Evolutionary conservation across 2,113 vertebrate species (phyloP).

Genomic region (Xenopus laevis): DNA sequence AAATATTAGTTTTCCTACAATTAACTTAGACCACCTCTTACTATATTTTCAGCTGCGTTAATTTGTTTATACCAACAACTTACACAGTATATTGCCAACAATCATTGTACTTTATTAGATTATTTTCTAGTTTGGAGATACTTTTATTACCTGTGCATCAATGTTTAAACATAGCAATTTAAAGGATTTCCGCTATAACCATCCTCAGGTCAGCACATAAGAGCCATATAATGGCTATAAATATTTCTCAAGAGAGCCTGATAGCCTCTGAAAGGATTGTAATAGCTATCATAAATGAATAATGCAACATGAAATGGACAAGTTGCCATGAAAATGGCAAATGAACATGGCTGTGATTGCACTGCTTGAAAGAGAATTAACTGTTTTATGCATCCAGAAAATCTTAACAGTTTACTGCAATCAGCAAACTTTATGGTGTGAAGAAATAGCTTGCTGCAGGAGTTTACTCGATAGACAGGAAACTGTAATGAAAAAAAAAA

Average conservation of each 20-base stretch:
- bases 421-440: slow-evolving; percentile 52
- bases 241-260: slow-evolving; percentile 73
- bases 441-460: slow-evolving; percentile 43
- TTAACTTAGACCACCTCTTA: no score
- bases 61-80: background rate
- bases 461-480: slow-evolving; percentile 12
- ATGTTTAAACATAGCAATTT: slow-evolving; percentile 69
- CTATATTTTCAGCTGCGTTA: no score
- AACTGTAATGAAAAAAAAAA: slow-evolving; percentile 14
- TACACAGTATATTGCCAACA: background rate
- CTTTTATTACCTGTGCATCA: slow-evolving; percentile 63
- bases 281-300: slow-evolving; percentile 78
- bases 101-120: background rate
- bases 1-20: no score
- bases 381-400: slow-evolving; percentile 66
- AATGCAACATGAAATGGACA: slow-evolving; percentile 75
- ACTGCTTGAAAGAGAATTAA: slow-evolving; percentile 64
- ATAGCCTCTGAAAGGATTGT: slow-evolving; percentile 69
- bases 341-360: slow-evolving; percentile 67
- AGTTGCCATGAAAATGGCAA: slow-evolving; percentile 71
- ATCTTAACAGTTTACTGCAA: slow-evolving; percentile 54
- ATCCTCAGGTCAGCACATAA: slow-evolving; percentile 71
- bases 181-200: slow-evolving; percentile 68
- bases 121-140: background rate
- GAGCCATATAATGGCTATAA: slow-evolving; percentile 70